Conservation (phyloP, 1,140 invertebrate species). For the Helicoverpa zea region DNA sequence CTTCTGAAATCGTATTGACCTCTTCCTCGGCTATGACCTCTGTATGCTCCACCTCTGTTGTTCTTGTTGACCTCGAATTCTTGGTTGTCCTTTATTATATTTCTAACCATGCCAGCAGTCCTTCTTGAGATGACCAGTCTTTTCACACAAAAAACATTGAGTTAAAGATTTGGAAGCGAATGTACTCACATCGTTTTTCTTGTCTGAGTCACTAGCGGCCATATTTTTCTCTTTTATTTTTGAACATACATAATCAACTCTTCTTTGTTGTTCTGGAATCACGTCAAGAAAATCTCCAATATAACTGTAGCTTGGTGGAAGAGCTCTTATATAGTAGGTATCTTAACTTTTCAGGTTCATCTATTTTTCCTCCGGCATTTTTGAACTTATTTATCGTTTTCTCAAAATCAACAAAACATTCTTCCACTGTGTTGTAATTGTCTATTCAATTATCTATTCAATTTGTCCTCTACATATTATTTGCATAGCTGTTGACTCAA, state of each 20-base stretch:
- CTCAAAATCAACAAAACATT: constrained; percentile 68
- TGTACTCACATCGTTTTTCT: constrained; percentile 65
- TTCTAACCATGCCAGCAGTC: constrained; percentile 62
- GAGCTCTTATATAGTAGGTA: constrained; percentile 69
- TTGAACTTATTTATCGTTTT: constrained; percentile 61
- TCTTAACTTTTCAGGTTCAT: constrained; percentile 72
- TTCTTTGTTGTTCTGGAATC: constrained; percentile 73
- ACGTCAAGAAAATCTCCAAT: constrained; percentile 70
- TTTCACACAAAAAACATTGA: constrained; percentile 68
- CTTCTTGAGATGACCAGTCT: constrained; percentile 65
- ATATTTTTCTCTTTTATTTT: constrained; percentile 78
- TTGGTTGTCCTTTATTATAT: constrained; percentile 60
- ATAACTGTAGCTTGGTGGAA: constrained; percentile 65
- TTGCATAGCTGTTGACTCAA: constrained; percentile 65
- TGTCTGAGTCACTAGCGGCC: constrained; percentile 48
- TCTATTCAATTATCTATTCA: constrained; percentile 62
- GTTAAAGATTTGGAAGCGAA: constrained; percentile 60
- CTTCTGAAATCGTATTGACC: constrained; percentile 51
- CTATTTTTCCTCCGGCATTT: constrained; percentile 63
- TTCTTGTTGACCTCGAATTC: constrained; percentile 55
- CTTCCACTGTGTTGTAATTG: constrained; percentile 61
- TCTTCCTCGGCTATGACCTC: constrained; percentile 57
- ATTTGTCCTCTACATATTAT: constrained; percentile 68
- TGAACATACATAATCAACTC: constrained; percentile 73
- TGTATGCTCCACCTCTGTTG: constrained; percentile 36